Evolutionary conservation across 2,888 invertebrate genomes (phyloP).

Genomic region (Parnassius apollo): DNA sequence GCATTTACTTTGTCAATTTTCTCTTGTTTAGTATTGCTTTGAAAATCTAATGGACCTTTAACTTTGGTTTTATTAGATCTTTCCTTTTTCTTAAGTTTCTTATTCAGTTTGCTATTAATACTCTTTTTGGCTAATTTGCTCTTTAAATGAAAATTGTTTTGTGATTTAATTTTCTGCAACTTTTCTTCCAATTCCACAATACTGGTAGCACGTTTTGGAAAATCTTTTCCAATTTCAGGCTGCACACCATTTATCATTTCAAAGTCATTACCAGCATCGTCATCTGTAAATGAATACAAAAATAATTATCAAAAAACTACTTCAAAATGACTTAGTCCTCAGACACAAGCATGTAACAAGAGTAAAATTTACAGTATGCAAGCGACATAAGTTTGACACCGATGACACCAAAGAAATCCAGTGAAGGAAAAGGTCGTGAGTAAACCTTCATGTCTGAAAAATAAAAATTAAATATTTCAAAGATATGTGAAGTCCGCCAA

Average conservation of each 20-base stretch:
- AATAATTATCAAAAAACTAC: constrained; percentile 1
- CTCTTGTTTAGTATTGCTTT: constrained; percentile 28
- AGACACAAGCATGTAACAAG: too few relatives aligned
- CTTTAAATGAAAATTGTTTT: constrained; percentile 83
- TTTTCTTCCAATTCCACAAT: constrained; percentile 84
- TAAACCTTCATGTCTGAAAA: too few relatives aligned
- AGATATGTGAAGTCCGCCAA: too few relatives aligned
- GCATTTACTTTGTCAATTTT: constrained; percentile 52
- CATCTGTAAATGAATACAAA: constrained; percentile 45
- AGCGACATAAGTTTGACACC: too few relatives aligned
- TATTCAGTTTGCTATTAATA: constrained; percentile 84
- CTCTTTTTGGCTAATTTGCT: constrained; percentile 85
- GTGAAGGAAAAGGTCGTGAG: too few relatives aligned
- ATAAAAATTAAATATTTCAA: too few relatives aligned
- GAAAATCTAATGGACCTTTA: constrained; percentile 38
- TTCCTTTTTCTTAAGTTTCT: constrained; percentile 83
- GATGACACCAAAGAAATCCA: too few relatives aligned
- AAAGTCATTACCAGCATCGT: constrained; percentile 61
- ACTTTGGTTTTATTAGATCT: constrained; percentile 54
- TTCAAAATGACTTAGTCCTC: too few relatives aligned
- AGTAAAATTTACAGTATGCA: too few relatives aligned
- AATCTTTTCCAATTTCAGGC: constrained; percentile 48
- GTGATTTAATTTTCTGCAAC: constrained; percentile 82
- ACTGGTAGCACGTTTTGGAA: constrained; percentile 78
- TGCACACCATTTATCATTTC: constrained; percentile 53